Percentiles rank a stretch among this genome's conserved stretches.
Conservation (phyloP, 2,797 vertebrate species). For the Phrynocephalus forsythii region DNA sequence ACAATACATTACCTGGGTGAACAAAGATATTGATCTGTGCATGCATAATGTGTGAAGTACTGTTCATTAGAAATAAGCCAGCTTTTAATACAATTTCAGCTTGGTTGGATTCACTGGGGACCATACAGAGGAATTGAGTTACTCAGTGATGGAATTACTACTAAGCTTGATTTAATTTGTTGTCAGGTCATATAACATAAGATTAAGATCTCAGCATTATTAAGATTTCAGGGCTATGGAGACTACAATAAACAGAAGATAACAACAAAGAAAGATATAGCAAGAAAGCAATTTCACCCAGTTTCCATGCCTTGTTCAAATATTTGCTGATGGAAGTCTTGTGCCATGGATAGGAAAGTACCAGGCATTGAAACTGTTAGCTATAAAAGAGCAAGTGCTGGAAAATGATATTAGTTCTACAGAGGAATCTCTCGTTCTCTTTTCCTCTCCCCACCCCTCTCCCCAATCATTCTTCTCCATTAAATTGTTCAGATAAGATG, state of each 20-base stretch:
- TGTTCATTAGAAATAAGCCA: slow-evolving; percentile 7
- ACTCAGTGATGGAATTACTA: slow-evolving; percentile 9
- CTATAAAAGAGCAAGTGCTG: not conserved
- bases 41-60: not conserved
- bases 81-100: not conserved
- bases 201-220: not conserved
- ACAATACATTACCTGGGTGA: not conserved
- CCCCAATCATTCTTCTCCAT: not conserved
- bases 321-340: not conserved
- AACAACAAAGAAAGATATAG: slow-evolving; percentile 14
- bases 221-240: not conserved
- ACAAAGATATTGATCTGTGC: not conserved
- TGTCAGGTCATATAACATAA: slow-evolving; percentile 15
- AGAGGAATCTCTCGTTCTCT: not conserved
- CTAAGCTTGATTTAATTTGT: slow-evolving; percentile 21
- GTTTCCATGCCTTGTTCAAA: not conserved
- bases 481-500: not conserved
- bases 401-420: not conserved
- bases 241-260: not conserved
- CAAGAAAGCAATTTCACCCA: not conserved
- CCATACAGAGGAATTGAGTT: slow-evolving; percentile 4
- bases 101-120: not conserved
- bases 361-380: not conserved
- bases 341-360: not conserved
- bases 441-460: not conserved